phyloP scores from a whole-genome alignment of 92 coral and sea anemone species.

The Epizoanthus scotinus region DNA sequence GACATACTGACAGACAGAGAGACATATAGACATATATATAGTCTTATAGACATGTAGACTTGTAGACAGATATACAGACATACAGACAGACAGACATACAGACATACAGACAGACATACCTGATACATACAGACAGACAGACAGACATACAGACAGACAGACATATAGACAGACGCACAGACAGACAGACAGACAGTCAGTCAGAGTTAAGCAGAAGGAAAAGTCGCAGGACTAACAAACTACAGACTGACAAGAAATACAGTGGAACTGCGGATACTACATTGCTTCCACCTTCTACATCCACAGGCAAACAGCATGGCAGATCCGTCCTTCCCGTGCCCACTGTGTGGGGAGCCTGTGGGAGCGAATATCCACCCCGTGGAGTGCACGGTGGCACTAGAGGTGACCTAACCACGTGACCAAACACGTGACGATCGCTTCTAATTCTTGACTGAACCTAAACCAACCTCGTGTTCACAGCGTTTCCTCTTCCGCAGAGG shows the following conservation, averaged over 20 bases:
- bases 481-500: too few species aligned
- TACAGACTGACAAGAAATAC: neutral
- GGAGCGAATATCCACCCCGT: conserved; percentile 79
- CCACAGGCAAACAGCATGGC: conserved; percentile 92
- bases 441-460: too few species aligned
- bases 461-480: too few species aligned
- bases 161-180: too few species aligned
- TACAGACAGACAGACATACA: too few species aligned
- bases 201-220: neutral
- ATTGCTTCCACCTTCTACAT: neutral
- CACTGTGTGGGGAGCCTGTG: conserved; percentile 80
- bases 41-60: too few species aligned
- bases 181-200: neutral
- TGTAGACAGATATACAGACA: too few species aligned
- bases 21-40: too few species aligned
- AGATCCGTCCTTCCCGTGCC: conserved; percentile 88
- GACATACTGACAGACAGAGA: too few species aligned
- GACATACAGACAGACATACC: too few species aligned
- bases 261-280: neutral
- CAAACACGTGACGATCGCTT: neutral
- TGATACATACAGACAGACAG: too few species aligned
- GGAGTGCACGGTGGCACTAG: conserved; percentile 79
- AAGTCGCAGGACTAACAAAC: neutral
- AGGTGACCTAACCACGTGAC: conserved; percentile 59
- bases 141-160: too few species aligned